Conservation (phyloP, 2,113 vertebrate species). For the Rhinopomastus cyanomelas region DNA sequence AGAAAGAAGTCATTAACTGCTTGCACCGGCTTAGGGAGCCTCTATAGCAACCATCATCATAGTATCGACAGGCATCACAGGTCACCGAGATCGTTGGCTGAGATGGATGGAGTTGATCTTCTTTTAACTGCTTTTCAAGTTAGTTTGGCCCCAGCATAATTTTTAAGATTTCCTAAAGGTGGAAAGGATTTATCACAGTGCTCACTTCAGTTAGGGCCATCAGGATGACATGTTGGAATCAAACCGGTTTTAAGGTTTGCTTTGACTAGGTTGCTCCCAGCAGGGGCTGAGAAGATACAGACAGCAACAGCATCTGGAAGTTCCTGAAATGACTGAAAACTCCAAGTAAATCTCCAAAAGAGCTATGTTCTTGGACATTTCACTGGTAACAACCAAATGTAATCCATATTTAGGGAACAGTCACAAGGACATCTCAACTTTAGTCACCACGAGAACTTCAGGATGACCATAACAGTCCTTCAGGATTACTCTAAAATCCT, state of each 20-base stretch:
- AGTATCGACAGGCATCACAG: not conserved
- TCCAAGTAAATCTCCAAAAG: not conserved
- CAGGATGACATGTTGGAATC: not conserved
- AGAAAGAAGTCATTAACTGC: slow-evolving; percentile 41
- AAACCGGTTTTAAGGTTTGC: not conserved
- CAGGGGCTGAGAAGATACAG: not conserved
- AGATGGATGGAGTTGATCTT: not conserved
- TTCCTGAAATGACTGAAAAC: not conserved
- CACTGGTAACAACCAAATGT: not conserved
- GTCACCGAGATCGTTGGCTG: not conserved
- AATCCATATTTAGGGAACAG: not conserved
- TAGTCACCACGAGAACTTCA: not conserved
- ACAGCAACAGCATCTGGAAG: not conserved
- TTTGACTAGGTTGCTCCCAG: not conserved
- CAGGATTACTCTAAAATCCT: too few species aligned
- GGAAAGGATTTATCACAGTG: not conserved
- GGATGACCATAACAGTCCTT: too few species aligned
- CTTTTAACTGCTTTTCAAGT: not conserved
- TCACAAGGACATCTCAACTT: not conserved
- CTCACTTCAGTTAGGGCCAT: not conserved
- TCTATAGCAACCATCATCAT: slow-evolving; percentile 46
- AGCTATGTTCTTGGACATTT: not conserved
- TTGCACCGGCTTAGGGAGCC: slow-evolving; percentile 26
- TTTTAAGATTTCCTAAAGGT: not conserved
- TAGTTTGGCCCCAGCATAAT: not conserved